phyloP scores from a whole-genome alignment of 2,888 invertebrate species.

The Norana najaformis region DNA sequence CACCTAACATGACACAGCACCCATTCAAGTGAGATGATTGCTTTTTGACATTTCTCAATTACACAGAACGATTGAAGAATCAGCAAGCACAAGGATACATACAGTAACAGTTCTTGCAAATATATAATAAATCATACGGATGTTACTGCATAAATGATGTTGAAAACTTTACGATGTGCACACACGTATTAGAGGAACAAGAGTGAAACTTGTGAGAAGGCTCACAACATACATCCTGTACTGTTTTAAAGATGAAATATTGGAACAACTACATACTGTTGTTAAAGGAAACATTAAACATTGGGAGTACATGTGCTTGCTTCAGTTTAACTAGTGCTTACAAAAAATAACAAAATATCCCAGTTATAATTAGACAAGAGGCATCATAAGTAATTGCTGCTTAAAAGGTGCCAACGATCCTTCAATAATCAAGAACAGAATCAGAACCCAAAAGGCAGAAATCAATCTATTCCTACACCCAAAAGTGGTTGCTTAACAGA shows the following conservation, averaged over 20 bases:
- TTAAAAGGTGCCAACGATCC: neutral
- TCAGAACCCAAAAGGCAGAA: neutral
- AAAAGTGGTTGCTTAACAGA: neutral
- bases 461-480: neutral
- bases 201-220: no score
- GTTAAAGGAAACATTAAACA: neutral
- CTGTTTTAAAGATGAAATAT: neutral
- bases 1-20: neutral
- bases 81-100: no score
- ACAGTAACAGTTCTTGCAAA: no score
- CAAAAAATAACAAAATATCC: neutral
- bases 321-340: neutral
- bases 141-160: no score
- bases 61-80: neutral
- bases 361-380: neutral
- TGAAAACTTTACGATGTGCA: no score
- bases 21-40: neutral
- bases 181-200: no score
- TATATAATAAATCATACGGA: no score
- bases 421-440: neutral
- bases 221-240: neutral
- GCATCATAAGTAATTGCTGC: neutral
- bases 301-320: neutral
- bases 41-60: constrained; percentile 13
- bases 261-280: neutral